Evolutionary conservation across 2,797 vertebrate species (phyloP).

Genomic region (Cottoperca gobio): DNA sequence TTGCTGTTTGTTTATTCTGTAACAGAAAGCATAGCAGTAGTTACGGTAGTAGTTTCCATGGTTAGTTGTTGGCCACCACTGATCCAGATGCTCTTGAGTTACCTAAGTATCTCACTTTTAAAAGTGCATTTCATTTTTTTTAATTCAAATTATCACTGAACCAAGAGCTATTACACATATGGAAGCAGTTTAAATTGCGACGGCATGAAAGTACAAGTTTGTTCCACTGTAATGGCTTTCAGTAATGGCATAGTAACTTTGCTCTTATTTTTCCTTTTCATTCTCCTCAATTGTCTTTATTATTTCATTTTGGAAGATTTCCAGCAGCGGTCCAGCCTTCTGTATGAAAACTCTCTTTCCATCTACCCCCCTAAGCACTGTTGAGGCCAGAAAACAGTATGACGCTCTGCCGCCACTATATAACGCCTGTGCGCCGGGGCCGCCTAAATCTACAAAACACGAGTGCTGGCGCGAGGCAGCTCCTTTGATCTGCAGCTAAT

Average conservation of each 20-base stretch:
- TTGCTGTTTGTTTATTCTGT: conserved; percentile 56
- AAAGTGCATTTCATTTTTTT: conserved; percentile 79
- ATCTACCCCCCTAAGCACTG: conserved; percentile 70
- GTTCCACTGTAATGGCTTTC: conserved; percentile 65
- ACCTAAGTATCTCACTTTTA: conserved; percentile 63
- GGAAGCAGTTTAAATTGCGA: conserved; percentile 70
- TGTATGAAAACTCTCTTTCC: conserved; percentile 70
- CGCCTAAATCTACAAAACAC: conserved; percentile 85
- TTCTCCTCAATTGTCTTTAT: conserved; percentile 67
- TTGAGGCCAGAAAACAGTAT: conserved; percentile 73
- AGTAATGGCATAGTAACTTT: conserved; percentile 55
- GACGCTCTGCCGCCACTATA: conserved; percentile 70
- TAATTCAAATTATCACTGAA: conserved; percentile 77
- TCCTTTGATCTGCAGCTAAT: conserved; percentile 87
- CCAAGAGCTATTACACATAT: conserved; percentile 72
- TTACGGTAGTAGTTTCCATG: conserved; percentile 65
- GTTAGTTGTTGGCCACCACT: conserved; percentile 69
- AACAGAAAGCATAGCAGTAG: conserved; percentile 55
- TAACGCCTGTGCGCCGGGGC: conserved; percentile 70
- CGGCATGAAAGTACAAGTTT: conserved; percentile 59
- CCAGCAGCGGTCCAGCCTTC: conserved; percentile 64
- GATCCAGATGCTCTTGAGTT: conserved; percentile 75
- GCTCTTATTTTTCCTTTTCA: conserved; percentile 55
- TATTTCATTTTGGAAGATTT: conserved; percentile 73
- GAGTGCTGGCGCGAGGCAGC: conserved; percentile 79